phyloP scores from a whole-genome alignment of 1,140 invertebrate species.

The Calosoma granatense region DNA sequence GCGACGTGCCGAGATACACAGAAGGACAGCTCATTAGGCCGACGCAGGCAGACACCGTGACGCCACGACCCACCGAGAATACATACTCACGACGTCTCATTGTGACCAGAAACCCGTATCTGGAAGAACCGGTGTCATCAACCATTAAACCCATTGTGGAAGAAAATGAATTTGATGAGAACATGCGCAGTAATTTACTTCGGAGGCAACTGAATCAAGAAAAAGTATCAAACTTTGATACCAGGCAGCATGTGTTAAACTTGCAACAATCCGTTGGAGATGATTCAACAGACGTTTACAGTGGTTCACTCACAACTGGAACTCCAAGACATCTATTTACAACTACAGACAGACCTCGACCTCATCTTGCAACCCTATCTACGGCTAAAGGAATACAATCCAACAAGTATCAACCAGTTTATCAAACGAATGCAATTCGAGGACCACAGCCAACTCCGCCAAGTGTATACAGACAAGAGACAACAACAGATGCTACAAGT shows the following conservation, averaged over 20 bases:
- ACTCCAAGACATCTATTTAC: conserved; percentile 54
- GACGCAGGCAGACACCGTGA: conserved; percentile 17
- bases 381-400: conserved; percentile 31
- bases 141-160: conserved; percentile 41
- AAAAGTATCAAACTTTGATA: conserved; percentile 36
- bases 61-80: conserved; percentile 23
- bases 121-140: conserved; percentile 24
- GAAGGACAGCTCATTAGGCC: conserved; percentile 29
- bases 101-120: conserved; percentile 17
- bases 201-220: conserved; percentile 45
- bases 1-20: not conserved
- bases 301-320: conserved; percentile 42
- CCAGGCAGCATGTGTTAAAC: conserved; percentile 34
- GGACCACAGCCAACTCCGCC: conserved; percentile 19
- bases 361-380: conserved; percentile 33
- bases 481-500: conserved; percentile 21
- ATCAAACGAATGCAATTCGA: conserved; percentile 21
- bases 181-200: conserved; percentile 38
- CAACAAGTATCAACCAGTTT: conserved; percentile 22
- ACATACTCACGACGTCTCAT: conserved; percentile 21
- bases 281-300: conserved; percentile 55
- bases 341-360: conserved; percentile 40
- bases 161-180: conserved; percentile 36
- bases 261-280: conserved; percentile 40
- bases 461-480: conserved; percentile 21